Base-by-base conservation (phyloP, 2,113 vertebrate genomes). In the Ammodytes dubius region DNA sequence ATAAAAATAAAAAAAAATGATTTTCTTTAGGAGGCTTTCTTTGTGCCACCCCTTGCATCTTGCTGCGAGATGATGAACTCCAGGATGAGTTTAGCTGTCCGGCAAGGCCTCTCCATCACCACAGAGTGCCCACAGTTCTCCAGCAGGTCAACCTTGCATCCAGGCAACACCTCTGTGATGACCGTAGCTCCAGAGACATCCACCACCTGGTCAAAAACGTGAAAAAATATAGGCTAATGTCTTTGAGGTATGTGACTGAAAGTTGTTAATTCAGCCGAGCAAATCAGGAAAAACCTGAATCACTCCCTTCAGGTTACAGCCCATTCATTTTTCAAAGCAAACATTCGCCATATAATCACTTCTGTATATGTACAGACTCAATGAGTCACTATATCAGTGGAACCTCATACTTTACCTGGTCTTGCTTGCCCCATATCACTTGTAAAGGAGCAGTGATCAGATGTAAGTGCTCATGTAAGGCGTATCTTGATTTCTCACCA, bases 81-180 rank as follows among this genome's bases (percentile, higher is more conserved):
- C n/a, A 97, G 67, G 14, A 99, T 94, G 85, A 99, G 97, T 84
- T 96, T 99, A 83, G 98, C 98, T 0, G 96, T 97, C 87, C 96
- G 96, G 74, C 95, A 93, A 8, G 98, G 98, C 78, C 95, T 95
- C 88, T 99, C 98, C 96, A 99, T 96, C 66, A 96, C 96, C 91
- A 99, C 97, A 0, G 96, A 96, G 94, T 99, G 98, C 13, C 98
- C 98, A 1, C 98, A 99, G 92, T 97, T 98, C 76, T 99, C 97
- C 93, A 99, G 94, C 82, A 99, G 91, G 82, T 99, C 97, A 78
- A 97, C 95, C 1, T 95, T 95, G 93, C 96, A 97, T 69, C 93
- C 92, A 0, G 96, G 88, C 40, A 99, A 90, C 0, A 94, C 85
- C 0, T 93, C 95, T 1, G 95, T 91, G 79, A 99, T 85, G 60